Base-by-base conservation (phyloP, 2,797 vertebrate genomes). In the Enteromius viviparus region DNA sequence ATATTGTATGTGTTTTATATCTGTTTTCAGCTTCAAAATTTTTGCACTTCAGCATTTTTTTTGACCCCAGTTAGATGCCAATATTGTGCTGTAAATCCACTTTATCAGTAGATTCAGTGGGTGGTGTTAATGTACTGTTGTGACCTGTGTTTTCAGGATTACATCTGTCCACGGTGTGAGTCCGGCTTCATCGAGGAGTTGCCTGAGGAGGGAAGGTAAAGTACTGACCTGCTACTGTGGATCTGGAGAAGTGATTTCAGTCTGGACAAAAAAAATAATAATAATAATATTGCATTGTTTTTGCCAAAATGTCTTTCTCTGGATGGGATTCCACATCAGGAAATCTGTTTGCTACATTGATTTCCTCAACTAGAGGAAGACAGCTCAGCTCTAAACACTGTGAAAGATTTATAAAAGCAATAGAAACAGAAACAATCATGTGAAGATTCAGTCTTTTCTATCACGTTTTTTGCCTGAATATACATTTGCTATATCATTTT, bases 141-240 rank as follows among this genome's bases (percentile, higher is more conserved):
- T n/a, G 15, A 19, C 40, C 55, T 45, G 53, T 53, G 53, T 64
- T 83, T 64, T 0, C 76, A 99, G 98, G 98, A 99, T 85, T 98
- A 97, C 83, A 98, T 96, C 72, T 99, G 98, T 91, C 97, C 98
- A 1, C 93, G 93, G 80, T 99, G 98, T 85, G 96, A 98, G 58
- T 98, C 97, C 60, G 98, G 98, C 23, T 99, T 99, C 89, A 98
- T 99, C 23, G 97, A 99, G 85, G 97, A 98, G 83, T 93, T 98
- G 76, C 93, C 96, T 0, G 96, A 97, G 80, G 96, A 97, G 86
- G 93, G 92, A 40, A 97, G 96, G 97, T 98, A 95, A 60, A 76
- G 49, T 76, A 26, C 2, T 65, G 81, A 64, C 4, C 19, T 40
- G 11, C 29, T 58, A 23, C 10, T 71, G 58, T 66, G 21, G 40